phyloP scores from a whole-genome alignment of 2,113 vertebrate genomes.

The Chaetodon trifascialis region DNA sequence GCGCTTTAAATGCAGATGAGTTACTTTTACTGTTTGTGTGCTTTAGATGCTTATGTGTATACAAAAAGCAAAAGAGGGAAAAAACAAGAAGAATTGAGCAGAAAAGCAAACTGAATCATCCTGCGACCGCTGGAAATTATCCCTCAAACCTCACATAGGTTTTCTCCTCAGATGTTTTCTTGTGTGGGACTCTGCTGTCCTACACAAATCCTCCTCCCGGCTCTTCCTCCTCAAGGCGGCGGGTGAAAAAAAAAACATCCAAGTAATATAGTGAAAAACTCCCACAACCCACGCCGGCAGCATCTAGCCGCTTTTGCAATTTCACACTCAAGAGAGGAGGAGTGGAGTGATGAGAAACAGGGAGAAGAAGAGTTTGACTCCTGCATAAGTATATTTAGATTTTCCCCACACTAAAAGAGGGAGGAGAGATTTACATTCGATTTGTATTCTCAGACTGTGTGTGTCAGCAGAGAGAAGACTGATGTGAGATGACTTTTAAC shows the following conservation, averaged over 20 bases:
- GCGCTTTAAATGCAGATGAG: not conserved
- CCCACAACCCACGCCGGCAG: conserved; percentile 59
- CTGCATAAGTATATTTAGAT: conserved; percentile 7
- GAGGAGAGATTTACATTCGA: conserved; percentile 57
- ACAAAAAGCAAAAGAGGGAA: not conserved
- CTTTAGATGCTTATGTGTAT: not conserved
- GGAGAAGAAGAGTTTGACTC: conserved; percentile 44
- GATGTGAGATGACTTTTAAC: conserved; percentile 64
- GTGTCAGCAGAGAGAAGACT: conserved; percentile 41
- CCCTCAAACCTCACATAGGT: conserved; percentile 9
- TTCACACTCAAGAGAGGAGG: conserved; percentile 62
- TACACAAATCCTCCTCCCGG: conserved; percentile 24
- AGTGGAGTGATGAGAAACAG: conserved; percentile 37
- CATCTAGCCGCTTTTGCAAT: conserved; percentile 57
- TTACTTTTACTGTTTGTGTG: not conserved
- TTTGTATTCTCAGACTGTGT: conserved; percentile 66
- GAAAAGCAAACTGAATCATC: conserved; percentile 8
- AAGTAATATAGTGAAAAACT: conserved; percentile 54
- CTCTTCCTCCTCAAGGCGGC: conserved; percentile 40
- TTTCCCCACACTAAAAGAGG: not conserved
- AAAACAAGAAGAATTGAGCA: not conserved
- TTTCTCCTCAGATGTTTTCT: conserved; percentile 45
- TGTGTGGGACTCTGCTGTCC: conserved; percentile 49
- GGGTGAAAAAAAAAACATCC: conserved; percentile 14
- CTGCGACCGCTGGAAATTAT: not conserved